Conservation (phyloP, 2,113 vertebrate species). For the Lophura nycthemera region DNA sequence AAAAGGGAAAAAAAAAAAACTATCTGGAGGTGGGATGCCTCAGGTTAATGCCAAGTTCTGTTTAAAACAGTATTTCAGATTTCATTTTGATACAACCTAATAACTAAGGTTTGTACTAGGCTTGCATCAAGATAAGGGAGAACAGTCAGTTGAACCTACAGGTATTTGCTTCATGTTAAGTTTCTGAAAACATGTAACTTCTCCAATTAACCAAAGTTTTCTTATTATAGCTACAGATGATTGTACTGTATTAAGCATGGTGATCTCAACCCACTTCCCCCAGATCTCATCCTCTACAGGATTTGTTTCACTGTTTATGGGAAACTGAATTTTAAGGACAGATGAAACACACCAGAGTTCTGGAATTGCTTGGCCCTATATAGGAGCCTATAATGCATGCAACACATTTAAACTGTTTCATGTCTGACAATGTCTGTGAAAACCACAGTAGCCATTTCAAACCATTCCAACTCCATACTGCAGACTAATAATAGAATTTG, state of each 20-base stretch:
- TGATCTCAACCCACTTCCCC: constrained; percentile 21
- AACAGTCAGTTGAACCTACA: neutral
- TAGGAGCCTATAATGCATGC: neutral
- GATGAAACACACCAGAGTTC: constrained; percentile 14
- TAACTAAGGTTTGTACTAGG: neutral
- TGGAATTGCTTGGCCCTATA: neutral
- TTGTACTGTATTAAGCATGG: neutral
- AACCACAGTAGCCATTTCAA: constrained; percentile 19
- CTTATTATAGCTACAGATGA: neutral
- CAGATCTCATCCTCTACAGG: constrained; percentile 24
- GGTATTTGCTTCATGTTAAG: neutral
- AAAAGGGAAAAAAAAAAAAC: neutral
- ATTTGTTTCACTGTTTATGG: neutral
- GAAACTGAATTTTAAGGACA: neutral
- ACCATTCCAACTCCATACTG: neutral
- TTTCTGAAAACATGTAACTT: neutral
- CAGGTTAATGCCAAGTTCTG: neutral
- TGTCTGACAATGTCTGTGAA: neutral
- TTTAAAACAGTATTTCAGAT: neutral
- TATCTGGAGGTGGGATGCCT: neutral
- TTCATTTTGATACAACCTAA: neutral
- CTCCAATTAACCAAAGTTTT: neutral
- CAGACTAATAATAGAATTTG: constrained; percentile 3
- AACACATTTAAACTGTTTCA: neutral
- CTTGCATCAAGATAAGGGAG: neutral